Percentiles rank a stretch among this genome's conserved stretches.
Conservation (phyloP, 2,888 invertebrate genomes). For the Melipona beecheii region DNA sequence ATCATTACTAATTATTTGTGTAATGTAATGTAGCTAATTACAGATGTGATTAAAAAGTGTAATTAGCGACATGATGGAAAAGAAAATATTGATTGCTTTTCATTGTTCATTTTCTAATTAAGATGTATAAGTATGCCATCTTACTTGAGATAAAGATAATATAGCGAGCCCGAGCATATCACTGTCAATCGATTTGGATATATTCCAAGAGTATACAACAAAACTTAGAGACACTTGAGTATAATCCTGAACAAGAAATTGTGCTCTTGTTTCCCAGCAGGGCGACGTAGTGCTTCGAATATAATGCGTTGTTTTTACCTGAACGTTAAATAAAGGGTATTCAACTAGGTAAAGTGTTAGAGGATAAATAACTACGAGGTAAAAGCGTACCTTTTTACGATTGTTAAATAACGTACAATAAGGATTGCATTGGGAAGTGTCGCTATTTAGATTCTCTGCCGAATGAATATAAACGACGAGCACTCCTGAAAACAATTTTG, state of each 20-base stretch:
- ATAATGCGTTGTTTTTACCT: slow-evolving; percentile 86
- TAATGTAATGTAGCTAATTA: too few relatives aligned
- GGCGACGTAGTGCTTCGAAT: slow-evolving; percentile 84
- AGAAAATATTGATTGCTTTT: not conserved
- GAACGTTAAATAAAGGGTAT: slow-evolving; percentile 21
- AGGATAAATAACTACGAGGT: not conserved
- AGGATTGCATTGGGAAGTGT: slow-evolving; percentile 84
- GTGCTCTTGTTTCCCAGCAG: slow-evolving; percentile 84
- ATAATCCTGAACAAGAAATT: slow-evolving; percentile 85
- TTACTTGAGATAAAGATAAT: slow-evolving; percentile 83
- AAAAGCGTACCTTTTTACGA: slow-evolving; percentile 83
- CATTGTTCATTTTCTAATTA: too few relatives aligned
- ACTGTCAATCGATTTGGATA: slow-evolving; percentile 84
- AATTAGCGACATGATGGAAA: not conserved
- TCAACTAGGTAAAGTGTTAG: not conserved
- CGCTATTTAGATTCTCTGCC: slow-evolving; percentile 84
- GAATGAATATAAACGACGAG: slow-evolving; percentile 85
- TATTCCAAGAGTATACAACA: slow-evolving; percentile 85
- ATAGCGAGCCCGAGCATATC: slow-evolving; percentile 85
- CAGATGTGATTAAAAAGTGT: too few relatives aligned
- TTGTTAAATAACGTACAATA: slow-evolving; percentile 86
- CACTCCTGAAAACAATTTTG: slow-evolving; percentile 82
- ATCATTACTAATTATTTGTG: too few relatives aligned
- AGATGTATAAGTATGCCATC: not conserved
- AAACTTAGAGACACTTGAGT: slow-evolving; percentile 85